A percentile compares a stretch with the other conserved stretches of the same genome.
Conservation (phyloP, 2,797 vertebrate species). For the Paramormyrops hopkinsi region DNA sequence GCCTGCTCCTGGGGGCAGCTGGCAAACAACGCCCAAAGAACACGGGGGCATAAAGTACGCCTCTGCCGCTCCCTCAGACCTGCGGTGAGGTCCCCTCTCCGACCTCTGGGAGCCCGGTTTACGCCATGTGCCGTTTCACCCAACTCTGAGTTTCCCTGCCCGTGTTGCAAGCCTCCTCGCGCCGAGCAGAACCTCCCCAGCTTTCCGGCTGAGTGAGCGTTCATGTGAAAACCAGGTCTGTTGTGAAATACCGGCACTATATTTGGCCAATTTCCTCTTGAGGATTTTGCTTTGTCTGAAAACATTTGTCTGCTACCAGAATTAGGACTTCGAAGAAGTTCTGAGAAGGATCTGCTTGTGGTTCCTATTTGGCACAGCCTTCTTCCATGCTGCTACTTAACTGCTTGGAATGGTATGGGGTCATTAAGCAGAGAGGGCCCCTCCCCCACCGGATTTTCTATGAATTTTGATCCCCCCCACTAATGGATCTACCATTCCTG, state of each 20-base stretch:
- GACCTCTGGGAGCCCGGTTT: background rate
- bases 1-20: background rate
- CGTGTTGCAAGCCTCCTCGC: background rate
- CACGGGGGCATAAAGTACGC: background rate
- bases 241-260: background rate
- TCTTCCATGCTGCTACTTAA: background rate
- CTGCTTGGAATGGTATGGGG: background rate
- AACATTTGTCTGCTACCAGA: slow-evolving; percentile 14
- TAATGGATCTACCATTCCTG: background rate
- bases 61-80: background rate
- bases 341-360: background rate
- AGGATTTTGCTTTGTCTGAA: background rate
- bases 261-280: slow-evolving; percentile 14
- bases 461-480: background rate
- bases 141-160: background rate
- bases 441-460: background rate
- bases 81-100: background rate
- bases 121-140: background rate
- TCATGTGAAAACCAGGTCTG: background rate
- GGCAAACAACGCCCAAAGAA: background rate
- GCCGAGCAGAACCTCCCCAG: background rate
- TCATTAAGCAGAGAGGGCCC: background rate
- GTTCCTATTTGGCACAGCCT: background rate
- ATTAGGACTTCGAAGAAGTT: background rate
- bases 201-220: background rate